These are phyloP conservation scores for Pachypanchax playfairii DNA, from an alignment of 2,113 vertebrate species.

Conservation along the genomic window DNA sequence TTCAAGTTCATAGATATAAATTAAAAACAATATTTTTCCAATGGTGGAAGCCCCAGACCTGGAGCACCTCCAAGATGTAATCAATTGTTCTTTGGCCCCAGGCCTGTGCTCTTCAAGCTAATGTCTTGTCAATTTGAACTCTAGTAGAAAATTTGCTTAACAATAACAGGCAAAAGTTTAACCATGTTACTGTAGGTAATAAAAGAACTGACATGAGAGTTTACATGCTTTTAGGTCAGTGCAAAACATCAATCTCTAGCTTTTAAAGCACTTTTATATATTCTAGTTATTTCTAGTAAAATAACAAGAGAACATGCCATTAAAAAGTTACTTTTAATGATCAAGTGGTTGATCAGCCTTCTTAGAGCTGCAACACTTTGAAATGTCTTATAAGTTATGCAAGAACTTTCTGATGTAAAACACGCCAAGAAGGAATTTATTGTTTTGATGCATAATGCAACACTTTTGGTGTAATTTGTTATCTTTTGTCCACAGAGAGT, in stretches of 20 bases:
- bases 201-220: slow-evolving; percentile 27
- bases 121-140: slow-evolving; percentile 37
- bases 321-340: slow-evolving; percentile 75
- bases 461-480: slow-evolving; percentile 20
- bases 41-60: slow-evolving; percentile 42
- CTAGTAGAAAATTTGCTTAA: too few species aligned
- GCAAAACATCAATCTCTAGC: too few species aligned
- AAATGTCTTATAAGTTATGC: slow-evolving; percentile 33
- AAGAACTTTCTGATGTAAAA: slow-evolving; percentile 34
- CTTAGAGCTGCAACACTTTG: slow-evolving; percentile 47
- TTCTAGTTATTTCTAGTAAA: slow-evolving; percentile 48
- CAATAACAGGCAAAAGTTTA: slow-evolving; percentile 16
- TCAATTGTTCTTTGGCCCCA: slow-evolving; percentile 60
- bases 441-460: neutral
- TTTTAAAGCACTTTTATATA: slow-evolving; percentile 51
- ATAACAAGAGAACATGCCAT: slow-evolving; percentile 60
- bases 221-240: slow-evolving; percentile 62
- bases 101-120: slow-evolving; percentile 23
- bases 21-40: slow-evolving; percentile 55
- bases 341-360: slow-evolving; percentile 48
- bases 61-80: slow-evolving; percentile 55
- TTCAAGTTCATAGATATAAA: slow-evolving; percentile 43
- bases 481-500: neutral
- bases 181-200: slow-evolving; percentile 30
- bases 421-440: slow-evolving; percentile 29